These are phyloP conservation scores for Psephotus haematonotus DNA, from an alignment of 2,113 vertebrate genomes.

Conservation along the genomic window DNA sequence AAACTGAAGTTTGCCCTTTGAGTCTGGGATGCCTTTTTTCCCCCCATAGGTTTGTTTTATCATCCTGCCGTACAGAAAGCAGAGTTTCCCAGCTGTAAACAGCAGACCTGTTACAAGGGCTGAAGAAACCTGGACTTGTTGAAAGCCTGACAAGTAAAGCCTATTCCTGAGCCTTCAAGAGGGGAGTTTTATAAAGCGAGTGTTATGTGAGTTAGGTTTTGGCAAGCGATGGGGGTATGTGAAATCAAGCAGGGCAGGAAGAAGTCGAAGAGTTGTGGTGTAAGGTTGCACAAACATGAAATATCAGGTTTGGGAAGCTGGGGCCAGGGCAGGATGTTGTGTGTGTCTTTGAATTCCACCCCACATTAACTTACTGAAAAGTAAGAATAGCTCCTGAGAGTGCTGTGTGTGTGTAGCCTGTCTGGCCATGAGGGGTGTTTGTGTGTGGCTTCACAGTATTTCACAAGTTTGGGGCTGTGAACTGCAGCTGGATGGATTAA, in stretches of 20 bases:
- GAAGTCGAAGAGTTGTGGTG: background rate
- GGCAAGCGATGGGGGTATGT: background rate
- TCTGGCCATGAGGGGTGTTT: rapidly evolving
- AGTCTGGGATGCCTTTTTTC: background rate
- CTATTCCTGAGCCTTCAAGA: background rate
- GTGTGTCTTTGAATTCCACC: background rate
- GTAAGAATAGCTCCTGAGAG: background rate
- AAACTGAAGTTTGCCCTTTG: background rate
- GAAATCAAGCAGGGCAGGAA: background rate
- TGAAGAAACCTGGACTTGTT: background rate
- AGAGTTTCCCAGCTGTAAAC: background rate
- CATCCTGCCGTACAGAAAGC: background rate
- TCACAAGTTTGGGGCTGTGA: background rate
- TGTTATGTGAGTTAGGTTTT: background rate
- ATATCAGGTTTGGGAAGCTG: background rate
- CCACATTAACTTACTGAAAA: rapidly evolving
- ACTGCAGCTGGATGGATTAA: background rate
- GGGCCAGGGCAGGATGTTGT: background rate
- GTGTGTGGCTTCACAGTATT: background rate
- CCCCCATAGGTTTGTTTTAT: background rate
- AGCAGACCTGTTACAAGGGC: background rate
- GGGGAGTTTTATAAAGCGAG: background rate
- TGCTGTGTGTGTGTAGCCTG: background rate
- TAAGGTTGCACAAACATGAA: background rate
- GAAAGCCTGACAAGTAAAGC: background rate